A percentile compares a stretch with the other conserved stretches of the same genome.
These are phyloP conservation scores for Orthosia incerta DNA, from an alignment of 2,888 invertebrate species.

Conservation along the genomic window DNA sequence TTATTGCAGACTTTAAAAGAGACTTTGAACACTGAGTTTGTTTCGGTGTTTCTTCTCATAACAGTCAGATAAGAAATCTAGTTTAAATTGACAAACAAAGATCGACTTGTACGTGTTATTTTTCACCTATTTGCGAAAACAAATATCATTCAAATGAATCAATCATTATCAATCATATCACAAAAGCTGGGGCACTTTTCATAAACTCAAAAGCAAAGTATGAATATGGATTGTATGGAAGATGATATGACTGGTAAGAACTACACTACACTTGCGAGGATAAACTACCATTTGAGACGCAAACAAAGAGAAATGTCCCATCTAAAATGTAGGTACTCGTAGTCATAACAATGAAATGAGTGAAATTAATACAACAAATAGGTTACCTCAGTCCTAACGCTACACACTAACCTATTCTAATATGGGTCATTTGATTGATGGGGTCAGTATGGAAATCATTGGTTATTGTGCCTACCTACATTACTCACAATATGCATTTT, in stretches of 20 bases:
- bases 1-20: too few species aligned
- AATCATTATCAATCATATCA: too few species aligned
- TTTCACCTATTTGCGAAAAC: too few species aligned
- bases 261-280: too few species aligned
- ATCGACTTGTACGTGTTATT: too few species aligned
- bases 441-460: neutral
- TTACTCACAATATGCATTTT: constrained; percentile 33
- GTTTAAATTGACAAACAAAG: too few species aligned
- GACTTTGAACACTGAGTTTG: too few species aligned
- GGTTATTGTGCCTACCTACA: neutral
- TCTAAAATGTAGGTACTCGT: neutral
- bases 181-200: neutral
- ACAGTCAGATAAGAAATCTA: too few species aligned
- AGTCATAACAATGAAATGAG: neutral
- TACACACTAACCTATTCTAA: neutral
- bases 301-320: neutral
- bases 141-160: too few species aligned
- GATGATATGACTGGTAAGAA: neutral
- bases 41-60: too few species aligned
- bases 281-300: neutral
- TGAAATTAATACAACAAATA: neutral
- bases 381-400: too few species aligned
- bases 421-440: neutral
- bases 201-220: neutral
- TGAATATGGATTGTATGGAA: neutral